Conservation (phyloP, 1,140 invertebrate genomes). For the Sarcophaga bullata region DNA sequence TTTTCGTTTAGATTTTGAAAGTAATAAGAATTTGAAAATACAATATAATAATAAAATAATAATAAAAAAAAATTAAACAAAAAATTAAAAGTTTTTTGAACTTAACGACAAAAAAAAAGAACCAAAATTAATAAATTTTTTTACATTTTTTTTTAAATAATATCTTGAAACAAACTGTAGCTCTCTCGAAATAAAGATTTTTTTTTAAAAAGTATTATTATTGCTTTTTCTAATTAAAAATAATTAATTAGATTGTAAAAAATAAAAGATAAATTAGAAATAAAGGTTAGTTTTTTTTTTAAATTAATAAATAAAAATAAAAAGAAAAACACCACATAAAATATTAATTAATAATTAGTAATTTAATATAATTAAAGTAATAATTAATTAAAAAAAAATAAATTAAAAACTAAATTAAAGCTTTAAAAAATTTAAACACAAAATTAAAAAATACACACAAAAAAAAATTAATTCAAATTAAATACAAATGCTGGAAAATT, state of each 20-base stretch:
- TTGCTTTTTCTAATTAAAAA: not conserved
- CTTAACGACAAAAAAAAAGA: no score
- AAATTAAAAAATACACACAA: no score
- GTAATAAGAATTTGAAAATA: not conserved
- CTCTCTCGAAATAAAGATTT: constrained; percentile 45
- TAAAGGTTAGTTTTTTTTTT: not conserved
- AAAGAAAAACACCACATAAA: not conserved
- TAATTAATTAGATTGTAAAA: not conserved
- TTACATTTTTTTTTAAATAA: not conserved
- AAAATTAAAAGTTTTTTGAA: no score
- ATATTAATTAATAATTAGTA: no score
- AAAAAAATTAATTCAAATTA: no score
- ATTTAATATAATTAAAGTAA: no score
- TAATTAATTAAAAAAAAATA: no score
- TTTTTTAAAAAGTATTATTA: constrained; percentile 10
- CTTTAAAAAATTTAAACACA: no score
- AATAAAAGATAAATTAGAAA: not conserved
- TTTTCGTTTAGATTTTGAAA: not conserved
- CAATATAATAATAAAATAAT: constrained; percentile 11
- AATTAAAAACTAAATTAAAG: no score
- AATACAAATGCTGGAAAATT: no score
- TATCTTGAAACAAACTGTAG: constrained; percentile 40
- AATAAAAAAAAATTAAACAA: no score
- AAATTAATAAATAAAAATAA: not conserved
- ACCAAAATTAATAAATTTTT: not conserved